Base-by-base conservation (phyloP, 2,797 vertebrate genomes). In the Enteromius argenteus region DNA sequence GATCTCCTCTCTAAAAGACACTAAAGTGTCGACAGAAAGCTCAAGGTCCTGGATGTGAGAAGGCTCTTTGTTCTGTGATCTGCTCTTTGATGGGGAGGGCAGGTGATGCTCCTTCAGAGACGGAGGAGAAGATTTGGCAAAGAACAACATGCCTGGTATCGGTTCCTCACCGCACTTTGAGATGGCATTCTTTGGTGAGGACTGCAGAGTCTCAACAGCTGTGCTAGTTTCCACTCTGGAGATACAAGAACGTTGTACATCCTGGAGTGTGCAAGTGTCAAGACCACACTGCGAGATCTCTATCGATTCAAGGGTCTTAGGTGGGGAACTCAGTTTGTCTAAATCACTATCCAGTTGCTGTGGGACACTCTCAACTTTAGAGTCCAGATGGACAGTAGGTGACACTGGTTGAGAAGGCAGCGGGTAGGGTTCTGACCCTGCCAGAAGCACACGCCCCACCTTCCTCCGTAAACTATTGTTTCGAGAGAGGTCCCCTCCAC, bases 141-240 rank as follows among this genome's bases (percentile, higher is more conserved):
- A 94, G 86, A 99, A 99, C 80, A 99, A 85, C 90, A 96, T 94
- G 86, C 98, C 98, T 0, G 98, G 97, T 62, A 93, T 92, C 0
- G 94, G 94, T 83, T 98, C 97, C 81, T 91, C 95, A 84, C 94
- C 92, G 1, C 82, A 67, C 23, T 84, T 81, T n/a, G 15, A 49
- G 17, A 32, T 73, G 60, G 10, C 56, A 42, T 74, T 81, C 77
- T 69, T 89, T 30, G 27, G 21, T n/a, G 56, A 44, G 72, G 75
- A 51, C 62, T 80, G 58, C 78, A 81, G 49, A 4, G 15, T 78
- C 44, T 81, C 56, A 37, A 80, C 39, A 39, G 64, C 27, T 80
- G 66, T 62, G 62, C 44, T 32, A 19, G 64, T 74, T 67, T 82
- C 81, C 49, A 68, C 58, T 76, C 60, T 46, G 32, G 85, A 8